Evolutionary conservation across 30 jellyfish, hydroid and myxozoan genomes (phyloP).

Genomic region (Mastigias papua): DNA sequence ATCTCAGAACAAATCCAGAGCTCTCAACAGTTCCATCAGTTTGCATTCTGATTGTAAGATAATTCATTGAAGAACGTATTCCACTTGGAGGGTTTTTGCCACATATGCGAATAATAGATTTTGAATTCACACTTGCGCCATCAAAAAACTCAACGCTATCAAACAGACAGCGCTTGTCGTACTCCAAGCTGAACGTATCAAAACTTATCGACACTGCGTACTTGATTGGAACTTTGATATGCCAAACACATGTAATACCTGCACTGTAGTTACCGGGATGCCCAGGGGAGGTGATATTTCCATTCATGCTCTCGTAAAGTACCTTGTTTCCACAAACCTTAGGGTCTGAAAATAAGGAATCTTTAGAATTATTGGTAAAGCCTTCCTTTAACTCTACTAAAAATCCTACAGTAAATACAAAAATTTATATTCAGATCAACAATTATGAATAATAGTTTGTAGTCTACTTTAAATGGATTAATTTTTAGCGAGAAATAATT

Average conservation of each 20-base stretch:
- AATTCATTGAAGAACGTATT: slow-evolving; percentile 60
- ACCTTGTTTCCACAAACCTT: slow-evolving; percentile 72
- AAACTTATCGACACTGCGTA: slow-evolving; percentile 82
- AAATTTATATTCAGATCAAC: too few species aligned
- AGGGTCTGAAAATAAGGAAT: slow-evolving; percentile 33
- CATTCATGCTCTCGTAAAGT: slow-evolving; percentile 47
- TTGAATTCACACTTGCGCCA: slow-evolving; percentile 62
- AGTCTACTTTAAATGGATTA: too few species aligned
- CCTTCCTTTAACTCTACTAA: too few species aligned
- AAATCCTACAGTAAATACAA: too few species aligned
- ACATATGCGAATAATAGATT: slow-evolving; percentile 60
- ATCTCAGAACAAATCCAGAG: slow-evolving; percentile 74
- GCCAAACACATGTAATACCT: slow-evolving; percentile 81
- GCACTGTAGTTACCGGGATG: slow-evolving; percentile 77
- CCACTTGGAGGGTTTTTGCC: slow-evolving; percentile 62
- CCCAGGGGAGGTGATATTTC: slow-evolving; percentile 73
- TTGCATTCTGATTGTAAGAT: slow-evolving; percentile 64
- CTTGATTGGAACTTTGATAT: slow-evolving; percentile 70
- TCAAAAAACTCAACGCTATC: slow-evolving; percentile 85
- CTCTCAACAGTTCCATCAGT: slow-evolving; percentile 75
- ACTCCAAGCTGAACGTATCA: slow-evolving; percentile 72
- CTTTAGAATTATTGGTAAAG: too few species aligned
- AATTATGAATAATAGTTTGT: too few species aligned
- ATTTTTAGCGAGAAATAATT: too few species aligned
- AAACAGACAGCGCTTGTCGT: slow-evolving; percentile 74